Conservation (phyloP, 2,113 vertebrate genomes). For the Engraulis encrasicolus region DNA sequence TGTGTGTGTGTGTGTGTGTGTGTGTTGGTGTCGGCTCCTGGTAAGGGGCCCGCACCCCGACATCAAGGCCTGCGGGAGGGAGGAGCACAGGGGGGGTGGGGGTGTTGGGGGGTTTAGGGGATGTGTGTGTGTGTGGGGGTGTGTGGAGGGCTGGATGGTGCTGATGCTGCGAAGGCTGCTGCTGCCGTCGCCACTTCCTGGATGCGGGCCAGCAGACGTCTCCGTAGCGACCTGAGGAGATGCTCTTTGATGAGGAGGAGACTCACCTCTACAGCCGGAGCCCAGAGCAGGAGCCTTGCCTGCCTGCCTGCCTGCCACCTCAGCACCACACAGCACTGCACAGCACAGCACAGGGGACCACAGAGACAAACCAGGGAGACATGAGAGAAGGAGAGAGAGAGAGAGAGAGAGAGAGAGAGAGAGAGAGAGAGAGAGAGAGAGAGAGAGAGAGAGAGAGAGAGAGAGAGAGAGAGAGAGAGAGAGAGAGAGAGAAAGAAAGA, state of each 20-base stretch:
- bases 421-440: not conserved
- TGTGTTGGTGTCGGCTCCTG: not conserved
- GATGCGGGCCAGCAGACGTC: conserved; percentile 42
- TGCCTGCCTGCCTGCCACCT: conserved; percentile 24
- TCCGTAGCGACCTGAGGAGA: conserved; percentile 19
- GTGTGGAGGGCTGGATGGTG: conserved; percentile 41
- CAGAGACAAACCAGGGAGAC: no score
- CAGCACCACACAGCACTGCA: no score
- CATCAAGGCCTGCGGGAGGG: conserved; percentile 36
- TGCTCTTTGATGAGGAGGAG: conserved; percentile 56
- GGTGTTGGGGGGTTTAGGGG: no score
- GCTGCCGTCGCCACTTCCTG: conserved; percentile 36
- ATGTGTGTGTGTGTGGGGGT: no score
- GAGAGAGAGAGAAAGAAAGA: no score
- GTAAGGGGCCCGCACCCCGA: not conserved
- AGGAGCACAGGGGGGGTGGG: no score
- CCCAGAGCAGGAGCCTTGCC: no score
- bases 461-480: no score
- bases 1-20: conserved; percentile 20
- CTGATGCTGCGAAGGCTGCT: no score
- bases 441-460: no score
- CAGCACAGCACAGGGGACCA: no score
- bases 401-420: conserved; percentile 11
- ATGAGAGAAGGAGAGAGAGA: not conserved
- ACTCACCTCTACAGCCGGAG: conserved; percentile 54